Conservation (phyloP, 2,797 vertebrate genomes). For the Parotocinclus haroldoi region DNA sequence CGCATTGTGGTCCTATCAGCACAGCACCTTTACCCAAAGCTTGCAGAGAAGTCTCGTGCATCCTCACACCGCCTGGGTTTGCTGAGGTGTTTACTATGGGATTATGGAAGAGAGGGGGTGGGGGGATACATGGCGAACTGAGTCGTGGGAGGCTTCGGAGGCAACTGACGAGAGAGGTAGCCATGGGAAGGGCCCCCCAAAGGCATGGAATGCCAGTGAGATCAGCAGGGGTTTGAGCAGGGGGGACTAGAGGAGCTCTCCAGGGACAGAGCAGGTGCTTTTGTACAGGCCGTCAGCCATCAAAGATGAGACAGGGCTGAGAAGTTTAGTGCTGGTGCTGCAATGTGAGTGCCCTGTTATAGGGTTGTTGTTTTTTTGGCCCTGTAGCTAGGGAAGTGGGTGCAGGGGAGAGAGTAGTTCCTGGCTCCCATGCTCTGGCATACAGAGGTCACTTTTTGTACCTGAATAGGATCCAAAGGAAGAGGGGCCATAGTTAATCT, state of each 20-base stretch:
- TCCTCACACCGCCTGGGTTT: conserved; percentile 68
- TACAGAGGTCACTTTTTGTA: conserved; percentile 52
- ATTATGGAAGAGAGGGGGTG: conserved; percentile 69
- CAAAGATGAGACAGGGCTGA: conserved; percentile 72
- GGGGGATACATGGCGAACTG: conserved; percentile 35
- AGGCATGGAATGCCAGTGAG: conserved; percentile 79
- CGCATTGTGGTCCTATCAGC: conserved; percentile 49
- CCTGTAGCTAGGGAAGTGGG: conserved; percentile 47
- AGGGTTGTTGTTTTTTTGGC: conserved; percentile 31
- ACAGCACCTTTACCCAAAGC: conserved; percentile 56
- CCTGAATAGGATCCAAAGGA: conserved; percentile 47
- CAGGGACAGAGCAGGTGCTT: conserved; percentile 81
- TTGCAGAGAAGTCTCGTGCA: conserved; percentile 62
- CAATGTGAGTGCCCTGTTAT: conserved; percentile 58
- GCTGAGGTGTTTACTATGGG: conserved; percentile 81
- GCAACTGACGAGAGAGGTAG: conserved; percentile 79
- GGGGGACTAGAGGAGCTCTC: conserved; percentile 60
- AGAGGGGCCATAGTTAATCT: conserved; percentile 33
- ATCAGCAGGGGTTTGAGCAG: conserved; percentile 66
- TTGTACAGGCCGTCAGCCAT: conserved; percentile 76
- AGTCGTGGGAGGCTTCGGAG: conserved; percentile 52
- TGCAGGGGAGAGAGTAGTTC: conserved; percentile 52
- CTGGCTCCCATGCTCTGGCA: conserved; percentile 49
- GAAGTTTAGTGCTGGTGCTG: conserved; percentile 74
- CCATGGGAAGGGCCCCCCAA: conserved; percentile 80